Evolutionary conservation across 2,888 invertebrate species (phyloP).

Genomic region (Acrocera orbiculus): DNA sequence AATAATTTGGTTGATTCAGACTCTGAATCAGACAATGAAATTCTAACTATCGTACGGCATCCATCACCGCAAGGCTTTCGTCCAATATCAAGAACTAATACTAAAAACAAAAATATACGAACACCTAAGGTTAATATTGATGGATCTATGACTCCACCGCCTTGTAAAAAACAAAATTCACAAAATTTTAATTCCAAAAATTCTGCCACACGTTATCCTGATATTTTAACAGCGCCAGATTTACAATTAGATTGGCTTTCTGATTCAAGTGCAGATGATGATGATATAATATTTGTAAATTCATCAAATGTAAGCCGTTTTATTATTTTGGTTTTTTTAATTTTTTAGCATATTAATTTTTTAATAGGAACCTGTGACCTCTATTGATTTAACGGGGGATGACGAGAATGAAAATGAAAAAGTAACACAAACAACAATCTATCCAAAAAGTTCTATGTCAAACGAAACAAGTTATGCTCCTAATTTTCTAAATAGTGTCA

Average conservation of each 20-base stretch:
- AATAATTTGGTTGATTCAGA: slow-evolving; percentile 6
- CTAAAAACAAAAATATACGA: too few species aligned
- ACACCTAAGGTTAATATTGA: too few species aligned
- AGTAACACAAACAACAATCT: slow-evolving; percentile 8
- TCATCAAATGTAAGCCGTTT: slow-evolving; percentile 19
- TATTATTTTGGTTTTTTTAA: background rate
- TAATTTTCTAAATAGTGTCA: too few species aligned
- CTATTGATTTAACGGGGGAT: slow-evolving; percentile 40
- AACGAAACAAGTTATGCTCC: too few species aligned
- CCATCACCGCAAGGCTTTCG: too few species aligned
- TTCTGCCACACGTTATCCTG: slow-evolving; percentile 2
- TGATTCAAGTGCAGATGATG: slow-evolving; percentile 42
- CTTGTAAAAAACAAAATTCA: slow-evolving; percentile 1
- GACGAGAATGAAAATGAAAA: slow-evolving; percentile 26
- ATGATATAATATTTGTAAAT: slow-evolving; percentile 36
- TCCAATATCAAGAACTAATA: too few species aligned
- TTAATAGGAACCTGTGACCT: slow-evolving; percentile 33
- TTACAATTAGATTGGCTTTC: slow-evolving; percentile 60
- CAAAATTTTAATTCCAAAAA: background rate
- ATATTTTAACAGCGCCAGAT: slow-evolving; percentile 49
- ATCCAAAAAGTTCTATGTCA: too few species aligned
- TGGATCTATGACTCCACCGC: slow-evolving; percentile 1
- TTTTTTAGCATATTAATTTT: slow-evolving; percentile 4
- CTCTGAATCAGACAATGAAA: slow-evolving; percentile 11
- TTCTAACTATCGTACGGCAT: slow-evolving; percentile 2